Evolutionary conservation across 2,113 vertebrate species (phyloP), one percentile per base, ranked within the genome.

Genomic region (Monarcha castaneiventris): DNA sequence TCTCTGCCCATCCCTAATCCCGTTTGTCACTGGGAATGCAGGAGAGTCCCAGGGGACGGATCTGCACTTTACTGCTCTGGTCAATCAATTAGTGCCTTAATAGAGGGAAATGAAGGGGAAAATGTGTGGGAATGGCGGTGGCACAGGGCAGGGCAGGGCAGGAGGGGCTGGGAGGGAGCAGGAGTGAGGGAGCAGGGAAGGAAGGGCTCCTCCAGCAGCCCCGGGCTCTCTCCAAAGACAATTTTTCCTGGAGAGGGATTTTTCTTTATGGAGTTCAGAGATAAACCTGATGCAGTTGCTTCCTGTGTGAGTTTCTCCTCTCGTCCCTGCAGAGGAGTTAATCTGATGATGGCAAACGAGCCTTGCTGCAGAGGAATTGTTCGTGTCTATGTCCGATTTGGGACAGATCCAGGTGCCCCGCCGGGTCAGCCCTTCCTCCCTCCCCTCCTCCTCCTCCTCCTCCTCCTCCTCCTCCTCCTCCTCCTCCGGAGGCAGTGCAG

Each of bases 31-130:
- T 68, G 66, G 37, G 66, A 91, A 59, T 5, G 49, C 89, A 54
- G 77, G 8, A 20, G 52, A 3, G 4, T 91, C 95, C 82, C 87
- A 0, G 51, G 91, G 84, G 94, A 91, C 30, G 51, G 39, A 87
- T 62, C 63, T 29, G 71, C 51, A 84, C 75, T 93, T 39, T 95
- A 10, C 6, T 80, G 84, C n/a, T 51, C 89, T 91, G 90, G 21
- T 87, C 91, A 87, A 67, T 96, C 85, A 96, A 96, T 96, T 93
- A 93, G 82, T 22, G 51, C 63, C 78, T 88, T 95, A 96, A 94
- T 83, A 33, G 90, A 90, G 90, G 58, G 91, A 96, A 95, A 97
- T 71, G 87, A 91, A 95, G 93, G 82, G 63, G 94, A 93, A 96
- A 93, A 94, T 83, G 71, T 48, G 63, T 55, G 82, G 82, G 87